Evolutionary conservation across 2,113 vertebrate genomes (phyloP).

Genomic region (Melanotaenia duboulayi): DNA sequence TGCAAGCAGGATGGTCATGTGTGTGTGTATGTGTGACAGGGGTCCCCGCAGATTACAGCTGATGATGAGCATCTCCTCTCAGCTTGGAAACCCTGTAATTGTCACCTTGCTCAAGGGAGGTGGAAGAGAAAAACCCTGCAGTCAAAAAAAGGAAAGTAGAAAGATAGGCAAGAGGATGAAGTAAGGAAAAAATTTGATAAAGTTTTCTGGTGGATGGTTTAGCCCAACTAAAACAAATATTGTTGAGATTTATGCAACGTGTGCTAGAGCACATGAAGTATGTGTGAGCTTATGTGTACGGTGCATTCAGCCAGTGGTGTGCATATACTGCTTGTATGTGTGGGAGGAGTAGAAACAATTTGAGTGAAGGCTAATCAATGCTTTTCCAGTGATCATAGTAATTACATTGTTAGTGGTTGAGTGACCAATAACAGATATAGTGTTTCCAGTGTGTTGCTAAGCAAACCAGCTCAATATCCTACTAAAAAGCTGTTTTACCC

Average conservation of each 20-base stretch:
- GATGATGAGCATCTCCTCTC: conserved; percentile 77
- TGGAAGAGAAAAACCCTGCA: conserved; percentile 58
- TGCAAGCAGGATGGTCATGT: conserved; percentile 44
- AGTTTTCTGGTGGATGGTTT: background rate
- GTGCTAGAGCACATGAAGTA: background rate
- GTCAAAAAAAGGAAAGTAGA: conserved; percentile 54
- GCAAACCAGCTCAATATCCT: background rate
- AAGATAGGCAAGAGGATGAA: conserved; percentile 19
- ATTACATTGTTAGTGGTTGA: conserved; percentile 57
- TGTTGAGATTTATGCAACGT: conserved; percentile 9
- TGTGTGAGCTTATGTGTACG: background rate
- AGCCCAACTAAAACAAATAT: conserved; percentile 18
- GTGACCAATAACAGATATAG: conserved; percentile 46
- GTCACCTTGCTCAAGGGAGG: conserved; percentile 73
- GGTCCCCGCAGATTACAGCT: conserved; percentile 79
- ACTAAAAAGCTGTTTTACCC: too few species aligned
- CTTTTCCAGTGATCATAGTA: conserved; percentile 54
- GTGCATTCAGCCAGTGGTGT: conserved; percentile 20
- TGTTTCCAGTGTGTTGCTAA: conserved; percentile 35
- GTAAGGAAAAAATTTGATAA: conserved; percentile 18
- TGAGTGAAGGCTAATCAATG: background rate
- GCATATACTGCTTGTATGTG: background rate
- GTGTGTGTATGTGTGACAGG: conserved; percentile 56
- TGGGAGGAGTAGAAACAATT: background rate
- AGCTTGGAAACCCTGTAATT: conserved; percentile 77